phyloP scores from a whole-genome alignment of 1,140 invertebrate genomes.

The Gryon sp. region DNA sequence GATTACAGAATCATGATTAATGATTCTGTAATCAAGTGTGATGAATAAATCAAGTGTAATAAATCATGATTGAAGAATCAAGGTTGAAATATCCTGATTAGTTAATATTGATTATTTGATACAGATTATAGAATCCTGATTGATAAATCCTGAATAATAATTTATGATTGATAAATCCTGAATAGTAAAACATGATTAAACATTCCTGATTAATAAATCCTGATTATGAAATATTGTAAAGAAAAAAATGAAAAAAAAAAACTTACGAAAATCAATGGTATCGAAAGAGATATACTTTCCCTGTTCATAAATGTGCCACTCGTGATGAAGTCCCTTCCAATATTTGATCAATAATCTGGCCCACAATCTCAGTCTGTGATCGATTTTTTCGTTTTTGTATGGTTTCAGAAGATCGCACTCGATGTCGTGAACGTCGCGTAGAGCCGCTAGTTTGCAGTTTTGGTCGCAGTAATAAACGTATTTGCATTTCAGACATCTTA shows the following conservation, averaged over 20 bases:
- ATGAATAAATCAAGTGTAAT: no score
- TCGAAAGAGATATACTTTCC: background rate
- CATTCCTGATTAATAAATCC: background rate
- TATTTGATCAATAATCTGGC: background rate
- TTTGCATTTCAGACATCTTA: background rate
- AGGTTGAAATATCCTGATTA: no score
- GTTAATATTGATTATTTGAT: no score
- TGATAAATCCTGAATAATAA: no score
- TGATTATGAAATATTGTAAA: background rate
- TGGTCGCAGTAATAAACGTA: slow-evolving; percentile 4
- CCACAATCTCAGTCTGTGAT: background rate
- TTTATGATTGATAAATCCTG: no score
- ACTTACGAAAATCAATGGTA: slow-evolving; percentile 4
- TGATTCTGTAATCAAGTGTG: no score
- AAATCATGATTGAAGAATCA: no score
- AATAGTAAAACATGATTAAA: no score
- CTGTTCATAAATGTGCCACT: background rate
- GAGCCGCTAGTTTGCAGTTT: background rate
- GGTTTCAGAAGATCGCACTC: background rate
- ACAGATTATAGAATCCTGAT: no score
- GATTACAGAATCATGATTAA: no score
- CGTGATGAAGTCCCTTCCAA: background rate
- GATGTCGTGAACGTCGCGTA: background rate
- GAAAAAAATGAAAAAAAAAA: background rate
- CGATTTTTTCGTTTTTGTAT: background rate